Evolutionary conservation across 2,888 invertebrate species (phyloP).

Genomic region (Theretra japonica): DNA sequence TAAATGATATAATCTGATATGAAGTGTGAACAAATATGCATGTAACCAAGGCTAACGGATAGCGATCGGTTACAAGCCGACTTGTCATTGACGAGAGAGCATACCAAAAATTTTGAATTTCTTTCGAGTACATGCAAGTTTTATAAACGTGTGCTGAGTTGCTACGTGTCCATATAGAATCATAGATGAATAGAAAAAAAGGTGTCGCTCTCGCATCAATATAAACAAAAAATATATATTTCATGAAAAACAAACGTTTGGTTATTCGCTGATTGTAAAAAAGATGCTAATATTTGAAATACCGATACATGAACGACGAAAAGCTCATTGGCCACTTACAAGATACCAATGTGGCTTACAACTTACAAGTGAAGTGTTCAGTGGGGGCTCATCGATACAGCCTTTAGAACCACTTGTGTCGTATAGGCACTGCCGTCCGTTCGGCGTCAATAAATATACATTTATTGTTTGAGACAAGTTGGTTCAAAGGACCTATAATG

Average conservation of each 20-base stretch:
- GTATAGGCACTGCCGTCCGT: constrained; percentile 21
- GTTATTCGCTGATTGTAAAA: constrained; percentile 55
- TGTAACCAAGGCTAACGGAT: constrained; percentile 75
- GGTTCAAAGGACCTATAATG: constrained; percentile 27
- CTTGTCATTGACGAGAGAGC: constrained; percentile 71
- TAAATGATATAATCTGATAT: constrained; percentile 63
- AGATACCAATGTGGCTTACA: constrained; percentile 60
- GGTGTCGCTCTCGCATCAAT: constrained; percentile 63
- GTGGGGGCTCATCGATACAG: constrained; percentile 48
- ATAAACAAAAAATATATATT: constrained; percentile 41
- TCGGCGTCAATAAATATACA: constrained; percentile 34
- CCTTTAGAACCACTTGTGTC: constrained; percentile 26
- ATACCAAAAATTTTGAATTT: constrained; percentile 49
- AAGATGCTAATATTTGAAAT: constrained; percentile 56
- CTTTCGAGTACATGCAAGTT: constrained; percentile 56
- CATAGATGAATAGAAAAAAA: constrained; percentile 51
- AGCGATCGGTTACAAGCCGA: constrained; percentile 78
- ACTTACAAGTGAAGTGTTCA: constrained; percentile 55
- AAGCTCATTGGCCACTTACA: constrained; percentile 63
- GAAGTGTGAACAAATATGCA: constrained; percentile 75
- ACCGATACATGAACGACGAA: constrained; percentile 63
- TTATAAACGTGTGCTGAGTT: constrained; percentile 66
- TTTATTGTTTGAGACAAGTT: constrained; percentile 40
- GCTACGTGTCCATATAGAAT: constrained; percentile 73
- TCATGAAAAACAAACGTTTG: constrained; percentile 48